Evolutionary conservation across 30 jellyfish, hydroid and myxozoan species (phyloP), one percentile per base, ranked within the genome.

Genomic region (Hydra vulgaris): DNA sequence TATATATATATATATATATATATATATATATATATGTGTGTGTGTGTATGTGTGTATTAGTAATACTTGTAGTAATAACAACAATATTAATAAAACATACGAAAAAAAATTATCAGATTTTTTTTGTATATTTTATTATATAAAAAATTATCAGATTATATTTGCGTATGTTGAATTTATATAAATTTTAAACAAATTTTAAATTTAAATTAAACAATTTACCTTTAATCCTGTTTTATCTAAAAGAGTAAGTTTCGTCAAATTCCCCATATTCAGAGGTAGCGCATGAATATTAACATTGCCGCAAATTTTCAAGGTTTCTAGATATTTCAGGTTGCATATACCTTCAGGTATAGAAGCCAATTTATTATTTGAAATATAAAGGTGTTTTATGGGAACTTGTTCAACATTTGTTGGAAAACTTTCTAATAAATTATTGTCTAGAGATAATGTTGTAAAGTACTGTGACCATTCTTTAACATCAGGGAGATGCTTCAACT

Each of bases 241-340:
- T n/a, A n/a, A n/a, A n/a, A n/a, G n/a, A n/a, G n/a, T 1, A 7
- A 75, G 83, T 79, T 84, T 84, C 20, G 95, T 67, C 26, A 89
- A 83, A 52, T 84, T 80, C 61, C 95, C 96, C 19, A 89, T 79
- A 25, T 80, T 89, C 21, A 90, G 85, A 0, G 96, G 96, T 25
- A 89, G 25, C 21, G 71, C 85, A 21, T 86, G 89, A 71, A 89
- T 89, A 19, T 71, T 67, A 52, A 76, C 82, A 69, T 89, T 89
- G 15, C 79, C 15, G 66, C 96, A 80, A 53, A 89, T 40, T 70
- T 84, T 95, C 71, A 89, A 73, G 15, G 83, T 66, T 27, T 78
- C 83, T 74, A 89, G 72, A 20, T 89, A 52, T 67, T 74, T 74
- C 68, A 89, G 54, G 22, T 84, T 72, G 61, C 96, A 89, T 27